Evolutionary conservation across 2,113 vertebrate genomes (phyloP).

Genomic region (Atractosteus spatula): DNA sequence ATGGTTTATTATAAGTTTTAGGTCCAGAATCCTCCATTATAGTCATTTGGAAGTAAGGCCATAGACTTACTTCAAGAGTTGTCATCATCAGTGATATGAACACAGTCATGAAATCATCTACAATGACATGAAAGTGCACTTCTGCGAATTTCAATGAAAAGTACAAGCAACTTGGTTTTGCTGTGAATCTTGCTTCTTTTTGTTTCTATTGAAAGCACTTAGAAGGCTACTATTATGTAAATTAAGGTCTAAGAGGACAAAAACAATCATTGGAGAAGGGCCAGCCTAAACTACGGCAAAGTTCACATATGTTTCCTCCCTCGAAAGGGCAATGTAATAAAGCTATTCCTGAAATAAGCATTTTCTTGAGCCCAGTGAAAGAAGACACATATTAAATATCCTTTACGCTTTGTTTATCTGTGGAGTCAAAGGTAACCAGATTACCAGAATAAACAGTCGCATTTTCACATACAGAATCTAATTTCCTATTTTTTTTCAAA

Average conservation of each 20-base stretch:
- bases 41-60: too few relatives aligned
- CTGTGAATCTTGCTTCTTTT: not conserved
- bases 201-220: not conserved
- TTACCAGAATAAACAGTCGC: not conserved
- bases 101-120: too few relatives aligned
- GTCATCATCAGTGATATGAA: too few relatives aligned
- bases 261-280: not conserved
- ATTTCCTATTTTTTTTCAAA: not conserved
- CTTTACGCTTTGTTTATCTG: not conserved
- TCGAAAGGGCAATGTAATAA: not conserved
- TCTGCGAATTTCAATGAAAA: not conserved
- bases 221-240: conserved; percentile 1
- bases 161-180: not conserved
- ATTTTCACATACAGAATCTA: not conserved
- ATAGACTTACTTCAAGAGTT: too few relatives aligned
- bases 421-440: conserved; percentile 7
- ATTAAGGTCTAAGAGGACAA: not conserved
- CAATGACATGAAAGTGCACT: not conserved
- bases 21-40: too few relatives aligned
- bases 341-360: not conserved
- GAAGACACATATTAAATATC: conserved; percentile 14
- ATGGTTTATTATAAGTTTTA: too few relatives aligned
- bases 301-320: conserved; percentile 22
- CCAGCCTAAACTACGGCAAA: conserved; percentile 12
- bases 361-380: conserved; percentile 1